These are phyloP conservation scores for Eurypyga helias DNA, from an alignment of 2,113 vertebrate genomes.

Conservation along the genomic window DNA sequence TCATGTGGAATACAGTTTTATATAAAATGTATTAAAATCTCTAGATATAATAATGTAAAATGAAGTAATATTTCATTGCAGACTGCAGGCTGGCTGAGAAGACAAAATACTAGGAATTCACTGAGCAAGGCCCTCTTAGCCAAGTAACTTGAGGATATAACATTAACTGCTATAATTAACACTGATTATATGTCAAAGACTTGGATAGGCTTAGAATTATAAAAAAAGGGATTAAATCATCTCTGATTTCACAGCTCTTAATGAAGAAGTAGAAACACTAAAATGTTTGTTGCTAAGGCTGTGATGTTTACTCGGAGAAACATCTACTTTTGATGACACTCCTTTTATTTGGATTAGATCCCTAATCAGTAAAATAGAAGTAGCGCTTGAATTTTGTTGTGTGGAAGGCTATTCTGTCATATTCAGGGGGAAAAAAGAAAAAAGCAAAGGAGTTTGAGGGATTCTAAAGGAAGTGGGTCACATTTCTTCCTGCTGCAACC, in stretches of 20 bases:
- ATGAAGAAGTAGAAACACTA: not conserved
- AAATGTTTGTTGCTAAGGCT: not conserved
- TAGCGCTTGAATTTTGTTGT: not conserved
- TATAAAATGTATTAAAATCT: not conserved
- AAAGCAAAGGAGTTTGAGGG: not conserved
- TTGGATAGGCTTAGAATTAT: not conserved
- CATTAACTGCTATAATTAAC: not conserved
- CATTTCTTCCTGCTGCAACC: not conserved
- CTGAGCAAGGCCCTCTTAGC: not conserved
- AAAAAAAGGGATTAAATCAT: not conserved
- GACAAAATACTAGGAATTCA: not conserved
- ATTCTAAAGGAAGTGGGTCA: not conserved
- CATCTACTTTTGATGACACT: accelerated
- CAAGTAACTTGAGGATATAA: not conserved
- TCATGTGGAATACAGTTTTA: not conserved
- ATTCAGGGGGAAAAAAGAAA: not conserved
- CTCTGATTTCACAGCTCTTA: not conserved
- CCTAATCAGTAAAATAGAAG: not conserved
- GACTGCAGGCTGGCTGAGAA: not conserved
- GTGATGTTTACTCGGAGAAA: not conserved
- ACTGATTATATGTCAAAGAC: not conserved
- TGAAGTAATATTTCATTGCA: not conserved
- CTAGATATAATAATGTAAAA: not conserved
- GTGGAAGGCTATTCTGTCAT: not conserved
- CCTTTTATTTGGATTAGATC: not conserved